These are phyloP conservation scores for Triplophysa rosa DNA, from an alignment of 2,113 vertebrate species.

Conservation along the genomic window DNA sequence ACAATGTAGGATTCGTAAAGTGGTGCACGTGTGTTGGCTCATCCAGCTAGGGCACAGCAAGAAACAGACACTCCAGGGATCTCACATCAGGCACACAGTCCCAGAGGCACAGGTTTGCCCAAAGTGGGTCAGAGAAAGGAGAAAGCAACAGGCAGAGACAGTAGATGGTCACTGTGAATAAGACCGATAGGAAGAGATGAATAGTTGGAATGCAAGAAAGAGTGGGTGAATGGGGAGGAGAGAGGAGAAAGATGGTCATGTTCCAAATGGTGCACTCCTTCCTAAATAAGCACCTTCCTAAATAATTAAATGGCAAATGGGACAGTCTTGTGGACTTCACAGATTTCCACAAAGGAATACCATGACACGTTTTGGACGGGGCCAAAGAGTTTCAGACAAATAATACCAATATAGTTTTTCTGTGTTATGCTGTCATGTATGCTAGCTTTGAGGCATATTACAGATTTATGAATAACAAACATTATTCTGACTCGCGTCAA, in stretches of 20 bases:
- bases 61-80: conserved; percentile 64
- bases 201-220: background rate
- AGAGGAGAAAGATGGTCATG: background rate
- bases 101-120: conserved; percentile 56
- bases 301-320: too few species aligned
- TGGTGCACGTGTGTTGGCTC: conserved; percentile 36
- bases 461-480: background rate
- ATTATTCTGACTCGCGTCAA: background rate
- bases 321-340: too few species aligned
- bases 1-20: background rate
- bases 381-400: too few species aligned
- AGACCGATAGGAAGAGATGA: conserved; percentile 46
- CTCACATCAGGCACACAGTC: conserved; percentile 57
- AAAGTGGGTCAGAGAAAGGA: conserved; percentile 62
- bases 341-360: too few species aligned
- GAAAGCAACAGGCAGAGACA: background rate
- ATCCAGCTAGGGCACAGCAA: conserved; percentile 67
- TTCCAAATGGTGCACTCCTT: too few species aligned
- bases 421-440: too few species aligned
- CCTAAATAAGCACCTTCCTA: too few species aligned
- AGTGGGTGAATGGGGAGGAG: background rate
- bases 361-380: too few species aligned
- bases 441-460: too few species aligned
- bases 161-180: conserved; percentile 8
- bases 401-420: too few species aligned